Evolutionary conservation across 2,113 vertebrate genomes (phyloP).

Genomic region (Odocoileus hemionus): DNA sequence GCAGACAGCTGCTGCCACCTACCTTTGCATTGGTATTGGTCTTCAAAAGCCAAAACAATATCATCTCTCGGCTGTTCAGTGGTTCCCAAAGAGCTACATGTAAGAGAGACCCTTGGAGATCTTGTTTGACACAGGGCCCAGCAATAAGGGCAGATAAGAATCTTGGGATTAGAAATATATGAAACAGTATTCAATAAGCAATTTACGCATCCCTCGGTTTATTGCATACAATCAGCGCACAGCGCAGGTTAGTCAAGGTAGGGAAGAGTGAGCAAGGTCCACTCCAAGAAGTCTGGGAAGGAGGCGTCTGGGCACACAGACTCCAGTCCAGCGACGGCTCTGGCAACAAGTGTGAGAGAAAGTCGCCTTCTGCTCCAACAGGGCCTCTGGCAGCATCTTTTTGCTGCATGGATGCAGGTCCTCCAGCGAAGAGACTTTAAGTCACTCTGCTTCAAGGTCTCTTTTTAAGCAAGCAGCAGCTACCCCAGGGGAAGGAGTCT

Average conservation of each 20-base stretch:
- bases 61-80: background rate
- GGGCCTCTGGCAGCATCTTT: background rate
- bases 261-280: background rate
- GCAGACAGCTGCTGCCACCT: background rate
- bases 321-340: background rate
- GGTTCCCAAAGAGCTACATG: background rate
- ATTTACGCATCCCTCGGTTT: background rate
- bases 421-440: background rate
- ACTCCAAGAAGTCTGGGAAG: background rate
- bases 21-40: background rate
- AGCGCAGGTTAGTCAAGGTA: background rate
- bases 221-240: background rate
- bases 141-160: background rate
- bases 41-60: background rate
- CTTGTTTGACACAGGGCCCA: background rate
- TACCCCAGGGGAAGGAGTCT: background rate
- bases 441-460: background rate
- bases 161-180: background rate
- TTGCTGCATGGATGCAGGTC: background rate
- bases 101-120: background rate
- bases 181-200: background rate
- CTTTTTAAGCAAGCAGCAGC: background rate
- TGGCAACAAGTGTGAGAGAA: background rate
- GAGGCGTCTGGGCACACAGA: rapidly evolving
- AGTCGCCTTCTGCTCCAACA: background rate